Evolutionary conservation across 2,113 vertebrate genomes (phyloP).

Genomic region (Acanthisitta chloris): DNA sequence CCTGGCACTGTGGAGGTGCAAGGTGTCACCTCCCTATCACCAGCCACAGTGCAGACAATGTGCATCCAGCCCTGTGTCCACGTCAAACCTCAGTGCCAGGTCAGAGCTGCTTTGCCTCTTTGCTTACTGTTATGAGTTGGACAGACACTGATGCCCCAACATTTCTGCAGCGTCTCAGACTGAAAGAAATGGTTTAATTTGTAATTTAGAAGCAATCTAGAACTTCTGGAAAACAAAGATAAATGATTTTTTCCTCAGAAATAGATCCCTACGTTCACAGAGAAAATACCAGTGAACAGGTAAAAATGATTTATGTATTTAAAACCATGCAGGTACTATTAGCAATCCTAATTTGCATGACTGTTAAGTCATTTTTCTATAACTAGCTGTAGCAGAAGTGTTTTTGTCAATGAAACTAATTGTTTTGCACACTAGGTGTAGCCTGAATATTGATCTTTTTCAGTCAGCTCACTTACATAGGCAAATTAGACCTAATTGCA

Average conservation of each 20-base stretch:
- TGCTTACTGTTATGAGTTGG: not conserved
- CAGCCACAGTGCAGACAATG: fast-evolving
- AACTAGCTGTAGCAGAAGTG: constrained; percentile 68
- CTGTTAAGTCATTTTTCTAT: constrained; percentile 71
- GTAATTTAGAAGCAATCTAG: not conserved
- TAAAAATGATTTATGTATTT: constrained; percentile 68
- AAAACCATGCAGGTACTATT: constrained; percentile 69
- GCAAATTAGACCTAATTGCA: constrained; percentile 78
- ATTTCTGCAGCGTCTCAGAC: not conserved
- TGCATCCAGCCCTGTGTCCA: too few relatives aligned
- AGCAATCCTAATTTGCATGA: constrained; percentile 68
- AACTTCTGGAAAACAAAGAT: not conserved
- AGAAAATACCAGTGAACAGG: not conserved
- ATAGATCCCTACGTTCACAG: not conserved
- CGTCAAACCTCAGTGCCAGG: too few relatives aligned
- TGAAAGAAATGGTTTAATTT: not conserved
- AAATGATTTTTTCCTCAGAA: not conserved
- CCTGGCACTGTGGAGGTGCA: not conserved
- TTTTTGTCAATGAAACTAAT: constrained; percentile 77
- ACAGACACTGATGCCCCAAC: not conserved
- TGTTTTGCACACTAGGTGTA: constrained; percentile 72
- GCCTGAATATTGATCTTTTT: constrained; percentile 75
- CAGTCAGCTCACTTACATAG: constrained; percentile 73
- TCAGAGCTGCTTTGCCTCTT: not conserved
- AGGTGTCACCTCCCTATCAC: not conserved